Percentiles rank a stretch among this genome's conserved stretches.
phyloP scores from a whole-genome alignment of 2,113 vertebrate genomes.

The Cryptotis parvus region DNA sequence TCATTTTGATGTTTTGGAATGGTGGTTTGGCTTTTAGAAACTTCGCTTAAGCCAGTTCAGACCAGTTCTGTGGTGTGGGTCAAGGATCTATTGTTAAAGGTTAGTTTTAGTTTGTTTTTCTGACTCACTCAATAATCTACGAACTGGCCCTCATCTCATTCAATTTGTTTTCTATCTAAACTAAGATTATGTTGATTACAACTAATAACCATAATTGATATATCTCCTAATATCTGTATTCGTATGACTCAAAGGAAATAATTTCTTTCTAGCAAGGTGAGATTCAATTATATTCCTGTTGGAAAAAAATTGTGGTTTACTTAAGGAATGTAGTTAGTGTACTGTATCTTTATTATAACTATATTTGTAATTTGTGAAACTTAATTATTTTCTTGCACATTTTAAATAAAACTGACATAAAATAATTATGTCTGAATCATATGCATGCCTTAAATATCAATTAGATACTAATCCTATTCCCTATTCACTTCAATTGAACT shows the following conservation, averaged over 20 bases:
- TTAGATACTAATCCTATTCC: neutral
- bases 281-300: conserved; percentile 37
- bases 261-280: conserved; percentile 21
- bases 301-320: conserved; percentile 18
- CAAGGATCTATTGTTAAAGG: neutral
- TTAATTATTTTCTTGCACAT: neutral
- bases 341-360: neutral
- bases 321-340: neutral
- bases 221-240: neutral
- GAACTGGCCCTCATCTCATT: neutral
- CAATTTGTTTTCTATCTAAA: neutral
- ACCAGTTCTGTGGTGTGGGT: neutral
- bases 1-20: neutral
- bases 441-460: neutral
- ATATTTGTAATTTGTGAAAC: conserved; percentile 29
- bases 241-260: neutral
- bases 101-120: neutral
- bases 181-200: neutral
- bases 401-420: conserved; percentile 28
- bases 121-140: neutral
- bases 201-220: neutral
- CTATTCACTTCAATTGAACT: neutral
- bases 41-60: neutral
- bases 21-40: too few species aligned
- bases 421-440: conserved; percentile 36